Base-by-base conservation (phyloP, 2,888 invertebrate genomes). In the Trypoxylon attenuatum region DNA sequence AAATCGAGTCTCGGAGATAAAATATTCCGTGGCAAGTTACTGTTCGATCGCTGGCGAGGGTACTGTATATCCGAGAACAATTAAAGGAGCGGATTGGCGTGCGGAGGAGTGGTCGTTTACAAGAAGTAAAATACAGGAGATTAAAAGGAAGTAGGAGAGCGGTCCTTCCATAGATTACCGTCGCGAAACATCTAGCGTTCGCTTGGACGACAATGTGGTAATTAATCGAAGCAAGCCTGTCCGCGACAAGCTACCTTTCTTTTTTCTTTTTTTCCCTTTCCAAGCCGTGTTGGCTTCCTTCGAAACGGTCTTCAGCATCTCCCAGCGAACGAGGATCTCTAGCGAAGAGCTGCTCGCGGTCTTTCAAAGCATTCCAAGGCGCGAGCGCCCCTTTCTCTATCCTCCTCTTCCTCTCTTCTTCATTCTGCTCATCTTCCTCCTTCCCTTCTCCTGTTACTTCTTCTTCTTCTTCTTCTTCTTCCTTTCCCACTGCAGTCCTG, bases 331-430 rank as follows among this genome's bases (percentile, higher is more conserved):
- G 67, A 71, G 58, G 42, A 77, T 72, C 73, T 78, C 82, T 82
- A 82, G 78, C 67, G 71, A 59, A 75, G 77, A 77, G 71, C 68
- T 64, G 77, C 80, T 79, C 83, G 87, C 86, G 87, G 87, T 79
- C 84, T 83, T 84, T 85, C 86, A 86, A 86, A 87, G 87, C 87
- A 87, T 87, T 87, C 87, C 86, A 79, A 80, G 79, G 84, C 82
- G 81, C 83, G 80, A 81, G 81, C 81, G 75, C 71, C 72, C 63
- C 79, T 80, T 80, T 77, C 79, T 70, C 59, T 61, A 52, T 65
- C 68, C 58, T 61, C 67, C 33, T 33, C 73, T 66, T 71, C 70
- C 72, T 64, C 61, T 73, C 77, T 73, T 70, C 69, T 63, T 77
- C 69, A 62, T 77, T 77, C 42, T 57, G 43, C 53, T 33, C 50